Base-by-base conservation (phyloP, 2,113 vertebrate species). In the Trematocara marginatum region DNA sequence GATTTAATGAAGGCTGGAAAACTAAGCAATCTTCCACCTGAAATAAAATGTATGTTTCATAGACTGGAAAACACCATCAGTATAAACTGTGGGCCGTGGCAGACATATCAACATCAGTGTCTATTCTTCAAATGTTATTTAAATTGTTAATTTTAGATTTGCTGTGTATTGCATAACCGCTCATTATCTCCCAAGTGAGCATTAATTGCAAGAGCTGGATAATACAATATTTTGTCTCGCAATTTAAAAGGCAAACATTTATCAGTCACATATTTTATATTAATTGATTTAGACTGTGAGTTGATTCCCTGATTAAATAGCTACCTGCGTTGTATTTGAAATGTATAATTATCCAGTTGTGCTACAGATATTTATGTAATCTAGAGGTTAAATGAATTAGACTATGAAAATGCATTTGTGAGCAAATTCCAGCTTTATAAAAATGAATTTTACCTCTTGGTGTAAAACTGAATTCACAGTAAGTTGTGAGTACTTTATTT, bases 1-100 rank as follows among this genome's bases (percentile, higher is more conserved):
- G 74, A 69, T 88, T 88, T 87, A 84, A 90, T 93, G 31, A 80
- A 82, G 80, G 84, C 87, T 91, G 85, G 80, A 78, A 56, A 57
- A 93, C 57, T 61, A 29, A 86, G 54, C 49, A 26, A 79, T 87
- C 81, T 71, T 85, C 59, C 84, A 86, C 91, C 79, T 92, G 84
- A 89, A 89, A 45, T 42, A 56, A 40, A 49, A 78, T 85, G 64
- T 53, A 86, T 81, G 56, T 82, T 86, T 59, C 42, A 87, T 83
- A 69, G 81, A 51, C 31, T 64, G 40, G 49, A 42, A 89, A 82
- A 88, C 26, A 8, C 40, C 9, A 82, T 91, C 82, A 84, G 74
- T 83, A 87, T 86, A 34, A 88, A 29, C 35, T n/a, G 12, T 59
- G 74, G 51, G 78, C 51, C 1, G 7, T 54, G 71, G 57, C 49